Conservation (phyloP, 1,140 invertebrate genomes). For the Lucilia cuprina region DNA sequence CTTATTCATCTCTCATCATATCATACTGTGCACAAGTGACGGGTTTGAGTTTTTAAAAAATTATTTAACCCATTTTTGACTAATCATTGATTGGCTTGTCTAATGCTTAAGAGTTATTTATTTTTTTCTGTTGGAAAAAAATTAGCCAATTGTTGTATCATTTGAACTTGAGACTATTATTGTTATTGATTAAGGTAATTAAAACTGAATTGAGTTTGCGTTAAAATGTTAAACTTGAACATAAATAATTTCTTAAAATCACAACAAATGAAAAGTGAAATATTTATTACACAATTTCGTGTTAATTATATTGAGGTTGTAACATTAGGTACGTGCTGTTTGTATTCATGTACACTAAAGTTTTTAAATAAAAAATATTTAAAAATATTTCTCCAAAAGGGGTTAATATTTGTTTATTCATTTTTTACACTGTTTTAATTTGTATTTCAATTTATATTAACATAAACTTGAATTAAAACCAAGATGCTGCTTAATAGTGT, state of each 20-base stretch:
- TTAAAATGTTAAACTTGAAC: no score
- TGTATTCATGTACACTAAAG: no score
- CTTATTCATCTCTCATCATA: conserved; percentile 12
- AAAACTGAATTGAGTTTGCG: no score
- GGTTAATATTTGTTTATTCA: neutral
- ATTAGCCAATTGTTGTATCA: neutral
- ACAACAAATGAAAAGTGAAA: no score
- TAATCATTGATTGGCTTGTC: neutral
- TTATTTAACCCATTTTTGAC: neutral
- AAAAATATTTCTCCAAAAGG: neutral
- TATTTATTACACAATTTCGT: no score
- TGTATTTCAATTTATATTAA: neutral
- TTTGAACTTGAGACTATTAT: no score
- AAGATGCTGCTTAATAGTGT: conserved; percentile 14
- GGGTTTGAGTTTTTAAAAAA: neutral
- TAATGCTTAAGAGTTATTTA: neutral
- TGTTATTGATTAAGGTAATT: no score
- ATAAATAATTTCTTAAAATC: no score
- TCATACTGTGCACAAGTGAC: neutral
- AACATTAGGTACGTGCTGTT: no score
- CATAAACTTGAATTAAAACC: conserved; percentile 19
- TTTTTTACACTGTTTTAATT: conserved; percentile 17
- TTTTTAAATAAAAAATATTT: no score
- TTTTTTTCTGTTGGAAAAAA: neutral
- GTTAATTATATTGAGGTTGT: no score